These are phyloP conservation scores for Argyra leucocephala DNA, from an alignment of 2,888 invertebrate species.

Conservation along the genomic window DNA sequence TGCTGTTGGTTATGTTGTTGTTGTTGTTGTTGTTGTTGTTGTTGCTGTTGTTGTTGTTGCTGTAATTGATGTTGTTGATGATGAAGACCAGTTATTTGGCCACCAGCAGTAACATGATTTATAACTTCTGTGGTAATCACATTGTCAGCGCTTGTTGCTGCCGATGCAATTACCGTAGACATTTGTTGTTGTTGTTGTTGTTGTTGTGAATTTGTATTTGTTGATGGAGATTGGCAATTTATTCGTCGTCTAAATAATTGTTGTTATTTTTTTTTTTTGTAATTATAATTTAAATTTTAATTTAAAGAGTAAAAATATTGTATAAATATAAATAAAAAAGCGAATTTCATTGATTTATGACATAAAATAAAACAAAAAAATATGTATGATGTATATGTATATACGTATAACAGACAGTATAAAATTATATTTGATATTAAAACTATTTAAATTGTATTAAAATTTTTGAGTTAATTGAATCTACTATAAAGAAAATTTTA, in stretches of 20 bases:
- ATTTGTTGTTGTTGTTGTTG: conserved; percentile 10
- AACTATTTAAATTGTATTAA: too few relatives aligned
- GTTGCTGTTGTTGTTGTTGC: not conserved
- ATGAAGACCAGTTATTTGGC: conserved; percentile 2
- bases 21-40: not conserved
- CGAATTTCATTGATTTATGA: too few relatives aligned
- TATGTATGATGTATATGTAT: too few relatives aligned
- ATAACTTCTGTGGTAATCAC: conserved; percentile 20
- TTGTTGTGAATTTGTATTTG: conserved; percentile 21
- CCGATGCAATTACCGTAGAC: not conserved
- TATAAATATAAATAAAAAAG: too few relatives aligned
- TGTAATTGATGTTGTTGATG: conserved; percentile 19
- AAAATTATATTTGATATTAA: too few relatives aligned
- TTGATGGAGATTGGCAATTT: conserved; percentile 21
- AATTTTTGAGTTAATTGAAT: too few relatives aligned
- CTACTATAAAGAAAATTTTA: too few relatives aligned
- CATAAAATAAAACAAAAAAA: too few relatives aligned
- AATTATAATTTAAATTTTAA: too few relatives aligned
- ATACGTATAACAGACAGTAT: too few relatives aligned
- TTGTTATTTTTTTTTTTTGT: too few relatives aligned
- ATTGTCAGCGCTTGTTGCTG: conserved; percentile 19
- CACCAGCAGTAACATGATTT: conserved; percentile 23
- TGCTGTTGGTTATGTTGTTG: conserved; percentile 19
- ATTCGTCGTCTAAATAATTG: conserved; percentile 20
- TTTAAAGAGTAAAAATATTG: too few relatives aligned